phyloP scores from a whole-genome alignment of 2,797 vertebrate species.

The Discoglossus pictus region DNA sequence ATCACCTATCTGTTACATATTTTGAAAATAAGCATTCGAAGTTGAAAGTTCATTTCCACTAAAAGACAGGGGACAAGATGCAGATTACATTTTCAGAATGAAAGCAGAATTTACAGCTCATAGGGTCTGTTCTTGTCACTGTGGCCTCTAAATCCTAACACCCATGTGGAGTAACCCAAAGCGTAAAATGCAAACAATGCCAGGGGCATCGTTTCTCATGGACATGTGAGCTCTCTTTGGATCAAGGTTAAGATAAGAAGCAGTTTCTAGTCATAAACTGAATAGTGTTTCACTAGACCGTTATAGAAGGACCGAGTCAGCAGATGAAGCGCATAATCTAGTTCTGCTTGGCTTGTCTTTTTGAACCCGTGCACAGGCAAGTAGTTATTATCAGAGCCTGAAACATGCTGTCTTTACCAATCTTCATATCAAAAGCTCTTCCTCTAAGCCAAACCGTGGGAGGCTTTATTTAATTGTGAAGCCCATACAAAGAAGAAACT shows the following conservation, averaged over 20 bases:
- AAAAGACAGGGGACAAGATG: no score
- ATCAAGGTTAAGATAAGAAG: conserved; percentile 39
- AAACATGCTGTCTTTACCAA: conserved; percentile 19
- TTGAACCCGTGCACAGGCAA: conserved; percentile 17
- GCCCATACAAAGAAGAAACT: conserved; percentile 25
- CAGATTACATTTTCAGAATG: no score
- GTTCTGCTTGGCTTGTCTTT: conserved; percentile 41
- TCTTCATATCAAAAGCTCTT: conserved; percentile 44
- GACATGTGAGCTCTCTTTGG: conserved; percentile 35
- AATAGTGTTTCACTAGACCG: neutral
- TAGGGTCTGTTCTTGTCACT: neutral
- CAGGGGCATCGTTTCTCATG: conserved; percentile 53
- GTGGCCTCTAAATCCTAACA: neutral
- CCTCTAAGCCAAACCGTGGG: conserved; percentile 15
- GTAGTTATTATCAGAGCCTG: conserved; percentile 1
- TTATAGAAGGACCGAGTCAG: neutral
- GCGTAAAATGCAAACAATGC: conserved; percentile 49
- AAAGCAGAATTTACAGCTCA: conserved; percentile 10
- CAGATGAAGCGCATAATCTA: neutral
- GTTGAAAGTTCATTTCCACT: no score
- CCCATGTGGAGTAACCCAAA: conserved; percentile 22
- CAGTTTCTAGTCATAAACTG: conserved; percentile 23
- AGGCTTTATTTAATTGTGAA: conserved; percentile 38
- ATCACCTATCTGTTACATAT: no score
- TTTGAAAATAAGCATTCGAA: no score